Evolutionary conservation across 2,888 invertebrate species (phyloP).

Genomic region (Apantesis nais): DNA sequence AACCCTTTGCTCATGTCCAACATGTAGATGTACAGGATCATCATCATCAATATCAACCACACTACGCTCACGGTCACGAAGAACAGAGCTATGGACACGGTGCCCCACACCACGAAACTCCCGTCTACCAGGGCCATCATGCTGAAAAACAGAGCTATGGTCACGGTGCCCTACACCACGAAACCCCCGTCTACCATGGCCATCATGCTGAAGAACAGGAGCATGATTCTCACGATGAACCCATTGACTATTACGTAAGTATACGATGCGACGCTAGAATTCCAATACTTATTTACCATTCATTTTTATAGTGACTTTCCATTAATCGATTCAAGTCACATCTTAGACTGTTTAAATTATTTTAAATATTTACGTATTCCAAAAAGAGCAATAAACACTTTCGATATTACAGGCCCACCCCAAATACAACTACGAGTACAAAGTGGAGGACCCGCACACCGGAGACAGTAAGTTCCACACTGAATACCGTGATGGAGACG

Average conservation of each 20-base stretch:
- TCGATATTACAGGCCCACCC: constrained; percentile 79
- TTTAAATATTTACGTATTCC: constrained; percentile 39
- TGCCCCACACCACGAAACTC: constrained; percentile 15
- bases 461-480: constrained; percentile 87
- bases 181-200: constrained; percentile 11
- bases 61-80: constrained; percentile 41
- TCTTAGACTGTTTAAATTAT: constrained; percentile 55
- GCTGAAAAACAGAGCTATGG: constrained; percentile 48
- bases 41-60: constrained; percentile 26
- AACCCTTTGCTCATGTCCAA: constrained; percentile 30
- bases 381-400: constrained; percentile 52
- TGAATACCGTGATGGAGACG: constrained; percentile 86
- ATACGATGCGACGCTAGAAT: constrained; percentile 59
- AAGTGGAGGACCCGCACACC: constrained; percentile 87
- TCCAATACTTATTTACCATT: constrained; percentile 50
- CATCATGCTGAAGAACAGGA: constrained; percentile 51
- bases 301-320: constrained; percentile 70
- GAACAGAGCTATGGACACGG: constrained; percentile 34
- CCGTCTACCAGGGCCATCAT: constrained; percentile 36
- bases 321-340: constrained; percentile 67
- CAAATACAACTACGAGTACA: constrained; percentile 87
- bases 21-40: constrained; percentile 19
- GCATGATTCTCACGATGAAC: constrained; percentile 69
- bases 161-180: constrained; percentile 18
- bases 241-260: constrained; percentile 81